These are phyloP conservation scores for Netta rufina DNA, from an alignment of 2,797 vertebrate genomes.

Conservation along the genomic window DNA sequence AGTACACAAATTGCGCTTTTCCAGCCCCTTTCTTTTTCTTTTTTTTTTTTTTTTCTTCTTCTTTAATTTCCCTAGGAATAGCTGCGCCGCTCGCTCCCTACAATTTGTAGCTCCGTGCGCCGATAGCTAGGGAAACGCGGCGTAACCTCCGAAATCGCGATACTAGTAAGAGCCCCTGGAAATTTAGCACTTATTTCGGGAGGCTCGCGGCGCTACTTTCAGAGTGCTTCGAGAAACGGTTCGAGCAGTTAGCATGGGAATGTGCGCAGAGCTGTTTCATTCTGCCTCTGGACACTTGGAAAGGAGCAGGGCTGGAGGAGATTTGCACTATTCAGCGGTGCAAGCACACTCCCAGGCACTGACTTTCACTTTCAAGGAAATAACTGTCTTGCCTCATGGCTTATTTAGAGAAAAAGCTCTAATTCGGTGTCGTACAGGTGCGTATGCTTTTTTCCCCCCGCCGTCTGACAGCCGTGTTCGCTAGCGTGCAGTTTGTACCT, in stretches of 20 bases:
- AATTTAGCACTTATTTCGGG: slow-evolving; percentile 6
- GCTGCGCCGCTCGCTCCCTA: neutral
- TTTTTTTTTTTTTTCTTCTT: too few relatives aligned
- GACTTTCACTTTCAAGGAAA: slow-evolving; percentile 73
- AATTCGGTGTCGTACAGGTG: slow-evolving; percentile 70
- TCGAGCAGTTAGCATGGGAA: slow-evolving; percentile 27
- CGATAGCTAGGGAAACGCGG: neutral
- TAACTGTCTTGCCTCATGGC: slow-evolving; percentile 51
- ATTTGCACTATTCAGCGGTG: slow-evolving; percentile 46
- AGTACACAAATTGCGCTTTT: neutral
- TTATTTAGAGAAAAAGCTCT: slow-evolving; percentile 5
- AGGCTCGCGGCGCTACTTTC: neutral
- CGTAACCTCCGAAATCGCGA: neutral
- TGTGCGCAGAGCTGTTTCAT: slow-evolving; percentile 25
- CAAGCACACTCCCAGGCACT: slow-evolving; percentile 33
- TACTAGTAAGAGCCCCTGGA: neutral
- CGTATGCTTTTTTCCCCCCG: neutral
- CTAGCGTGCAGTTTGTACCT: neutral
- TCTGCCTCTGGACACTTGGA: neutral
- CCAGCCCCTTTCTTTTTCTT: too few relatives aligned
- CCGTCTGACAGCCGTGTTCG: neutral
- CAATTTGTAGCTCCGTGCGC: neutral
- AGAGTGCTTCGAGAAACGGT: slow-evolving; percentile 15
- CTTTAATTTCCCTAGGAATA: neutral
- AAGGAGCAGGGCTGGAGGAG: slow-evolving; percentile 29